These are phyloP conservation scores for Tursiops truncatus DNA, from an alignment of 2,113 vertebrate species.

Conservation along the genomic window DNA sequence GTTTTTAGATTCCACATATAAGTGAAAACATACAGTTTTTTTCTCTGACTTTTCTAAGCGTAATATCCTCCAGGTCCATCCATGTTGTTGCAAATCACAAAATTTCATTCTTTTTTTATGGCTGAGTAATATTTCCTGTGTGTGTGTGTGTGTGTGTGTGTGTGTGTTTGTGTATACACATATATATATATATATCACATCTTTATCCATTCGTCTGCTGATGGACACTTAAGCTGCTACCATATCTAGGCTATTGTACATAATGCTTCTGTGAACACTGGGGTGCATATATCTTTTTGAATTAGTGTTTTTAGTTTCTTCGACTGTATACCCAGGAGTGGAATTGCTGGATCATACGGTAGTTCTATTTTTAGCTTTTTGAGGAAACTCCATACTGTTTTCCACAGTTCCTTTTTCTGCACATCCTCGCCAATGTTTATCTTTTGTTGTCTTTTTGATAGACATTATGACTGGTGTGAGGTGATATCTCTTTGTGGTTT, in stretches of 20 bases:
- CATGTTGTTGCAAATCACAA: not conserved
- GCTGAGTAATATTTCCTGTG: not conserved
- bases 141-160: fast-evolving
- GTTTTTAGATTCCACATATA: not conserved
- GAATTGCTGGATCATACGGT: too few relatives aligned
- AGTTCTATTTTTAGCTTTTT: too few relatives aligned
- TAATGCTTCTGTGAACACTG: not conserved
- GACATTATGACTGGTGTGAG: too few relatives aligned
- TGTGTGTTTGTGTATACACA: fast-evolving
- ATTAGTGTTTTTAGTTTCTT: too few relatives aligned
- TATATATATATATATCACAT: not conserved
- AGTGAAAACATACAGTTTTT: not conserved
- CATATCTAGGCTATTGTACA: not conserved
- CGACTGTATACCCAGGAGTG: too few relatives aligned
- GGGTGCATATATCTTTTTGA: too few relatives aligned
- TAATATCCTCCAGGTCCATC: not conserved
- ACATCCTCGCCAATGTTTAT: too few relatives aligned
- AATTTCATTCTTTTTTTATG: not conserved
- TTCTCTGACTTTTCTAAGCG: not conserved
- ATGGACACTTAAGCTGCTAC: not conserved
- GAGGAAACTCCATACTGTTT: too few relatives aligned
- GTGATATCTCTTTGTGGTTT: too few relatives aligned
- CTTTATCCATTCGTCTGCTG: not conserved
- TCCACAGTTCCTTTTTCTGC: too few relatives aligned
- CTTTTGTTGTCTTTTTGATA: too few relatives aligned